A percentile compares a stretch with the other conserved stretches of the same genome.
Evolutionary conservation across 2,888 invertebrate genomes (phyloP).

Genomic region (Odontocerum albicorne): DNA sequence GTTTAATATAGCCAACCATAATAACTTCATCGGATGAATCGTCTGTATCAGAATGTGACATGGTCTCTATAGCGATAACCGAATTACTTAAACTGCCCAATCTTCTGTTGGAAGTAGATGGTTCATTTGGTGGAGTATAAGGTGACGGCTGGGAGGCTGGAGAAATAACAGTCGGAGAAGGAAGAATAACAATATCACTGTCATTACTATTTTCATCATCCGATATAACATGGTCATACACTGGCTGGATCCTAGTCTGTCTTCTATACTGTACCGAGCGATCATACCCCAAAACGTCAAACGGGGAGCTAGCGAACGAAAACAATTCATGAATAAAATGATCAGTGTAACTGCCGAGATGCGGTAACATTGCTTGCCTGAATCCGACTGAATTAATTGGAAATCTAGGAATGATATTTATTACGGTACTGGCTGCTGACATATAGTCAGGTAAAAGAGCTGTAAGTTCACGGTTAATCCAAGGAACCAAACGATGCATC

Average conservation of each 20-base stretch:
- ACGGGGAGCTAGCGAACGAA: conserved; percentile 84
- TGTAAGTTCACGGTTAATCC: conserved; percentile 84
- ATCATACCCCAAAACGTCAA: conserved; percentile 84
- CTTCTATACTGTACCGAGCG: conserved; percentile 68
- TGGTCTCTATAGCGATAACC: conserved; percentile 53
- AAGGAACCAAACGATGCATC: conserved; percentile 80
- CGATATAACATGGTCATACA: conserved; percentile 55
- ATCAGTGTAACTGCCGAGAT: conserved; percentile 70
- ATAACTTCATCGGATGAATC: conserved; percentile 60
- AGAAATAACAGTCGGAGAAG: conserved; percentile 39
- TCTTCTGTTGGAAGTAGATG: conserved; percentile 39
- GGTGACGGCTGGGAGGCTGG: conserved; percentile 38
- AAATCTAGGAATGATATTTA: conserved; percentile 67
- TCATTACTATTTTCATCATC: conserved; percentile 47
- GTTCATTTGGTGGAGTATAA: conserved; percentile 37
- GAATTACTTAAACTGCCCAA: conserved; percentile 36
- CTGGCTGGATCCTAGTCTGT: conserved; percentile 49
- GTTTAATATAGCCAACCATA: conserved; percentile 67
- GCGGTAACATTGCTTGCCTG: conserved; percentile 66
- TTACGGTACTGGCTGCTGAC: conserved; percentile 66
- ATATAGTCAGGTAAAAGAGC: conserved; percentile 62
- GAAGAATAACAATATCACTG: conserved; percentile 49
- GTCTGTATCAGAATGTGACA: conserved; percentile 53
- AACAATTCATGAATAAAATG: conserved; percentile 91
- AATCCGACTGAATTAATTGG: conserved; percentile 72